Base-by-base conservation (phyloP, 2,888 invertebrate species). In the Limnephilus lunatus region DNA sequence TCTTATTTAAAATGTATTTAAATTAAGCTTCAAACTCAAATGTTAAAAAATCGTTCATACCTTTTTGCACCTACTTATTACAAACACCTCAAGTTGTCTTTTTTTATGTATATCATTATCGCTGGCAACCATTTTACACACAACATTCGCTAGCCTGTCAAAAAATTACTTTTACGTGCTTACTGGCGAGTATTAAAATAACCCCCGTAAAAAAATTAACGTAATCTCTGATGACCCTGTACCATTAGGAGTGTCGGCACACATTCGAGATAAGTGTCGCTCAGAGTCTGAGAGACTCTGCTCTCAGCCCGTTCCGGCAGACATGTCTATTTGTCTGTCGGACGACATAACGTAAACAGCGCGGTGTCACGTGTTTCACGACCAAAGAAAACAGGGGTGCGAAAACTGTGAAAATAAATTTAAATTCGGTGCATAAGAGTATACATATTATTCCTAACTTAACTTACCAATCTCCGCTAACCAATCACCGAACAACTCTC, bases 221-320 rank as follows among this genome's bases (percentile, higher is more conserved):
- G 68, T 68, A 25, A 25, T 68, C 35, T 3, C 35, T 25, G 83
- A 25, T 25, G 35, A 25, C 68, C 83, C 83, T 83, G 83, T 32
- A 32, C 83, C 83, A 25, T 39, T 83, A 32, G 25, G 25, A 83
- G 83, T 32, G 83, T 83, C 83, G 32, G 14, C 83, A 32, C 83
- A 83, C 83, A 83, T 31, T 35, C 15, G 31, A 83, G 15, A 83
- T 32, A 83, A 83, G 83, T 83, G 83, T 83, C 83, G 83, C 83
- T 31, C 82, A 32, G 68, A 68, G 68, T 68, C 68, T 68, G 25
- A 83, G 83, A 83, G 35, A 25, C 1, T 68, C 68, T 0, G 68
- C 68, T 68, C 68, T 68, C 68, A n/a, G 32, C 83, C 15, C 83
- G 83, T 32, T 32, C 32, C 83, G 32, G 32, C 35, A 35, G 83